phyloP scores from a whole-genome alignment of 1,140 invertebrate species.

The Capitella teleta region DNA sequence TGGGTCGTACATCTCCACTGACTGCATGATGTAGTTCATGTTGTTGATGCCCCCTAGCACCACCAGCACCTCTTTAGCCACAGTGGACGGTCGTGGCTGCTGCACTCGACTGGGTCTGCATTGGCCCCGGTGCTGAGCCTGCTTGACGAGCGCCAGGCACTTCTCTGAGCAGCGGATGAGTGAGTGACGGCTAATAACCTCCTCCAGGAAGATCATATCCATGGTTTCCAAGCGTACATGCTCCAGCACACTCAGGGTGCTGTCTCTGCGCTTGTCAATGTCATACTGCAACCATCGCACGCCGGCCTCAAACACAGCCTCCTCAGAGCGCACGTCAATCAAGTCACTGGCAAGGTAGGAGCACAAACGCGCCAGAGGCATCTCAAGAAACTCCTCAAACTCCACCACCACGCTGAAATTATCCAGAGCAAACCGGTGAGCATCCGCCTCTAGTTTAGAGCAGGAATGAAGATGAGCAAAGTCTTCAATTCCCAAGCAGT shows the following conservation, averaged over 20 bases:
- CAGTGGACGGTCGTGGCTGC: conserved; percentile 34
- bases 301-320: conserved; percentile 41
- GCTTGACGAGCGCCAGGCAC: conserved; percentile 26
- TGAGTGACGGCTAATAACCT: conserved; percentile 23
- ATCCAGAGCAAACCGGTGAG: conserved; percentile 33
- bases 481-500: conserved; percentile 41
- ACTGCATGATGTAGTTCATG: neutral
- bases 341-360: conserved; percentile 33
- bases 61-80: conserved; percentile 28
- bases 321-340: conserved; percentile 38
- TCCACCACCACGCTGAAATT: conserved; percentile 38
- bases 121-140: conserved; percentile 22
- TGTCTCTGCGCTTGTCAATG: conserved; percentile 26
- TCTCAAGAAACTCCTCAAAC: conserved; percentile 37
- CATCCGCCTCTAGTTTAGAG: conserved; percentile 29
- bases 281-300: conserved; percentile 40
- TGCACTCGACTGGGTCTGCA: conserved; percentile 31
- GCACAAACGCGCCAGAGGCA: conserved; percentile 30
- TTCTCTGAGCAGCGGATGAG: conserved; percentile 25
- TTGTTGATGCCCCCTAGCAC: conserved; percentile 3
- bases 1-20: conserved; percentile 34
- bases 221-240: conserved; percentile 27
- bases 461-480: conserved; percentile 39
- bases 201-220: conserved; percentile 22
- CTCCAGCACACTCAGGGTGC: conserved; percentile 27